phyloP scores from a whole-genome alignment of 2,797 vertebrate species.

The Tamandua tetradactyla region DNA sequence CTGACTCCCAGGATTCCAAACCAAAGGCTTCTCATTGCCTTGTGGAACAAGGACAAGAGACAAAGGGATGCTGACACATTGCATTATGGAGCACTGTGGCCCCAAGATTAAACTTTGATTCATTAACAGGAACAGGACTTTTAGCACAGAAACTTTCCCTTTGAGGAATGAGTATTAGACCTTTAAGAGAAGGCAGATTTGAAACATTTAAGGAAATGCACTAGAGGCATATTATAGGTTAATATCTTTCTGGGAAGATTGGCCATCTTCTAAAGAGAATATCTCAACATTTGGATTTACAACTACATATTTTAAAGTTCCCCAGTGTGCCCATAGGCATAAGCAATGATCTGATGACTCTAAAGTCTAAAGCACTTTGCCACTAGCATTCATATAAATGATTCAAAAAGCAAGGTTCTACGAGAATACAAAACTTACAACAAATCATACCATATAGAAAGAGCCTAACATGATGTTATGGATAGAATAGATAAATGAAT shows the following conservation, averaged over 20 bases:
- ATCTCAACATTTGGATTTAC: not conserved
- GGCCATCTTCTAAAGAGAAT: constrained; percentile 4
- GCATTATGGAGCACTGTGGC: not conserved
- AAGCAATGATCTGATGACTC: not conserved
- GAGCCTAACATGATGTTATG: not conserved
- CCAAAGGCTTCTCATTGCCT: not conserved
- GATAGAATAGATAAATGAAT: not conserved
- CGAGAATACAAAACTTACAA: not conserved
- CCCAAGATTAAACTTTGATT: not conserved
- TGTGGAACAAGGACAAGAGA: not conserved
- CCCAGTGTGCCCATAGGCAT: not conserved
- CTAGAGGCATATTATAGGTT: not conserved
- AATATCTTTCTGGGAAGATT: not conserved
- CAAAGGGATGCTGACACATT: not conserved
- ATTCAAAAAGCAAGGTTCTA: not conserved
- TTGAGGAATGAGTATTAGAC: not conserved
- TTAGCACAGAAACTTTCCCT: not conserved
- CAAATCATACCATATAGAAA: not conserved
- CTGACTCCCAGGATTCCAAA: not conserved
- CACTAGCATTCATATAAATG: not conserved
- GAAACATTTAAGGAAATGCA: not conserved
- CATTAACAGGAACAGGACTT: not conserved
- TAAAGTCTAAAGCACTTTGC: not conserved
- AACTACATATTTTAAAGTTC: not conserved
- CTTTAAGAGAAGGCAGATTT: not conserved